These are phyloP conservation scores for Scelioninae gen. 2 DNA, from an alignment of 2,888 invertebrate species.

Conservation along the genomic window DNA sequence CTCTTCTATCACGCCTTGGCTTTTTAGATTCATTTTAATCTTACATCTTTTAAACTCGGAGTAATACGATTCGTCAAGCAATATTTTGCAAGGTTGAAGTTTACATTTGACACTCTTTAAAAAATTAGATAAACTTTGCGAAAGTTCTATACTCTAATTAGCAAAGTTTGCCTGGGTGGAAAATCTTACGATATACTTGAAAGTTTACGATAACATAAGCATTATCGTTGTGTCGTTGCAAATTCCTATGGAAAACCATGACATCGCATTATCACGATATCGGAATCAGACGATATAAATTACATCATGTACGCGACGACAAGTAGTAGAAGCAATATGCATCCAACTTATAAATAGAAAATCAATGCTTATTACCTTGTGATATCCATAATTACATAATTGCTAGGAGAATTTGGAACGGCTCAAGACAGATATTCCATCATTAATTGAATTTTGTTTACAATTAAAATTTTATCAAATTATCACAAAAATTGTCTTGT, in stretches of 20 bases:
- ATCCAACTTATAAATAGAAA: slow-evolving; percentile 40
- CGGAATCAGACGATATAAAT: slow-evolving; percentile 35
- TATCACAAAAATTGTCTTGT: no score
- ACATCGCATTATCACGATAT: slow-evolving; percentile 24
- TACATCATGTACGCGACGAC: slow-evolving; percentile 6
- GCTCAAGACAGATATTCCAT: no score
- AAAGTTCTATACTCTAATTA: slow-evolving; percentile 30
- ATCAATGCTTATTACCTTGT: slow-evolving; percentile 37
- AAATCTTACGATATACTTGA: slow-evolving; percentile 23
- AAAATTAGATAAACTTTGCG: slow-evolving; percentile 34
- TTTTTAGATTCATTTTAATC: slow-evolving; percentile 24
- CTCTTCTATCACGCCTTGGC: not conserved
- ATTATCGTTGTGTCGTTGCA: slow-evolving; percentile 27
- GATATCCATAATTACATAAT: slow-evolving; percentile 28
- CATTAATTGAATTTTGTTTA: no score
- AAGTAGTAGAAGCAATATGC: slow-evolving; percentile 14
- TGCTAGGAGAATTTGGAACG: slow-evolving; percentile 2
- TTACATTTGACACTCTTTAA: slow-evolving; percentile 32
- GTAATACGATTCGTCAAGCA: slow-evolving; percentile 33
- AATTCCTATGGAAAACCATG: slow-evolving; percentile 29
- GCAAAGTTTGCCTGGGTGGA: slow-evolving; percentile 18
- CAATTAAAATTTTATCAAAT: no score
- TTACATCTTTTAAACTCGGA: slow-evolving; percentile 10
- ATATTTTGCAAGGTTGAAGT: slow-evolving; percentile 29
- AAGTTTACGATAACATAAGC: slow-evolving; percentile 29